phyloP scores from a whole-genome alignment of 2,888 invertebrate genomes.

The Phasia obesa region DNA sequence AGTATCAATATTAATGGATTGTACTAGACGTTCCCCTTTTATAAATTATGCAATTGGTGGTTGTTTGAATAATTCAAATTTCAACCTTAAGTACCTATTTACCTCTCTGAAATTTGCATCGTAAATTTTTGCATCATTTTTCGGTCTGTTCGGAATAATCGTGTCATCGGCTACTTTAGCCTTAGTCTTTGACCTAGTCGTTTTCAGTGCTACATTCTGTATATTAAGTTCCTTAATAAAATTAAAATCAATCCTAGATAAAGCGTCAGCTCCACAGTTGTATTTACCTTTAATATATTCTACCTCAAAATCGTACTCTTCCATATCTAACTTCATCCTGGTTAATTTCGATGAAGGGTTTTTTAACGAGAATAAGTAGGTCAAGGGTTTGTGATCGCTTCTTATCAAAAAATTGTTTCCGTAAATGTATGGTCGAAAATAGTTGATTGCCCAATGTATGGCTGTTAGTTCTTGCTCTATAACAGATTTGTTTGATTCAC shows the following conservation, averaged over 20 bases:
- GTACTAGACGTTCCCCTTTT: no score
- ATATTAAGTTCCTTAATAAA: slow-evolving; percentile 4
- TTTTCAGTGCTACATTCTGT: background rate
- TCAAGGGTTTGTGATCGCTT: background rate
- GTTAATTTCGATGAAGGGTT: background rate
- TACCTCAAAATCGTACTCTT: background rate
- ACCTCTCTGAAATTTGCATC: background rate
- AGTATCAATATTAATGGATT: no score
- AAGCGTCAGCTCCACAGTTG: slow-evolving; percentile 6
- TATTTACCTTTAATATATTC: slow-evolving; percentile 9
- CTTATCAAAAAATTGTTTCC: background rate
- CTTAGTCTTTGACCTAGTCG: slow-evolving; percentile 1
- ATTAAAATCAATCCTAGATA: background rate
- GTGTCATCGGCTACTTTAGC: slow-evolving; percentile 1
- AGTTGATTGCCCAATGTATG: slow-evolving; percentile 6
- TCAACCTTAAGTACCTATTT: background rate
- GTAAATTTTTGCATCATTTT: slow-evolving; percentile 2
- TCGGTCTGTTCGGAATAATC: background rate
- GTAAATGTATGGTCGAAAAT: background rate
- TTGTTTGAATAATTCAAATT: slow-evolving; percentile 13
- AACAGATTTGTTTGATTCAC: background rate
- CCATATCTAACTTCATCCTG: background rate
- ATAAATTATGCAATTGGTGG: slow-evolving; percentile 15
- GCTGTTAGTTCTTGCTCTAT: background rate
- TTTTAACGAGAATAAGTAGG: background rate